These are phyloP conservation scores for Microcebus griseorufus DNA, from an alignment of 2,113 vertebrate genomes.

Conservation along the genomic window DNA sequence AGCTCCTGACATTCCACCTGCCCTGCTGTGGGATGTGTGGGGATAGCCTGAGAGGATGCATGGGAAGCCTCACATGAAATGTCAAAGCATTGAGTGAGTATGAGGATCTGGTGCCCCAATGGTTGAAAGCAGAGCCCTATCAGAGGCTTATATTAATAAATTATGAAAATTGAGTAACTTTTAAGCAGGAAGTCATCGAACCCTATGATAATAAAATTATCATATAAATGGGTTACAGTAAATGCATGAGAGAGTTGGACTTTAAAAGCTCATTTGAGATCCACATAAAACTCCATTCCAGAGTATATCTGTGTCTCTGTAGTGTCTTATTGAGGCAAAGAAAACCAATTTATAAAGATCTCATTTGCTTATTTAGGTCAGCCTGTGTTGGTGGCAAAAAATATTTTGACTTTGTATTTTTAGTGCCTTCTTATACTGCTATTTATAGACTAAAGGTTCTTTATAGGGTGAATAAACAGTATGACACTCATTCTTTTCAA, in stretches of 20 bases:
- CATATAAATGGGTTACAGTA: neutral
- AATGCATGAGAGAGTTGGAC: neutral
- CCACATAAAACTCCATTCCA: neutral
- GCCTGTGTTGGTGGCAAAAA: neutral
- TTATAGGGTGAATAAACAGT: neutral
- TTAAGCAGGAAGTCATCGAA: neutral
- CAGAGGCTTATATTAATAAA: neutral
- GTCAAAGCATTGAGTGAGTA: neutral
- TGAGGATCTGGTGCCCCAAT: neutral
- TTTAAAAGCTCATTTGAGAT: neutral
- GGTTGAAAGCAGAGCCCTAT: neutral
- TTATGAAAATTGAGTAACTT: neutral
- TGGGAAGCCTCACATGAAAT: neutral
- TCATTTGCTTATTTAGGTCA: neutral
- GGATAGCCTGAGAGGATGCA: neutral
- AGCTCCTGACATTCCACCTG: neutral
- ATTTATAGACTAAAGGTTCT: neutral
- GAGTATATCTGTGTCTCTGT: neutral
- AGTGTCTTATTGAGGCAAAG: neutral
- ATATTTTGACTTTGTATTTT: neutral
- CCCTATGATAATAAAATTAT: neutral
- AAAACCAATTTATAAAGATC: neutral
- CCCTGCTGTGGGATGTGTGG: neutral
- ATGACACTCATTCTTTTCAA: neutral
- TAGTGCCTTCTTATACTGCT: neutral